Evolutionary conservation across 2,797 vertebrate genomes (phyloP).

Genomic region (Ciconia nigra): DNA sequence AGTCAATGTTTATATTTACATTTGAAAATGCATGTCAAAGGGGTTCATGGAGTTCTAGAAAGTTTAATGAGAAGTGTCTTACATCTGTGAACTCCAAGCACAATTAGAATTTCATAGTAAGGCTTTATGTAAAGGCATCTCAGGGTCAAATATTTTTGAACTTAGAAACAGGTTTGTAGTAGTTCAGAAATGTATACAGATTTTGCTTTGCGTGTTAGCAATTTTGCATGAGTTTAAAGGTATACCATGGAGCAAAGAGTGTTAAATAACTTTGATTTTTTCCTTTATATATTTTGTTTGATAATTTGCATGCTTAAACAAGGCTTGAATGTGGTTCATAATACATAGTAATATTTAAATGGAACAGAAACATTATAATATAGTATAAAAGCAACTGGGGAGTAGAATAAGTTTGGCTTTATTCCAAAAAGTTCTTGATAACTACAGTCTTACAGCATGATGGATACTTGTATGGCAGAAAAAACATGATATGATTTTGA

Average conservation of each 20-base stretch:
- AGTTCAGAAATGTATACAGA: not conserved
- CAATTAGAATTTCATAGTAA: conserved; percentile 22
- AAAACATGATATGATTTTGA: not conserved
- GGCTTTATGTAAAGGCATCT: not conserved
- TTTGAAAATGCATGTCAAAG: conserved; percentile 17
- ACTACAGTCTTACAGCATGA: not conserved
- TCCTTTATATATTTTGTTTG: not conserved
- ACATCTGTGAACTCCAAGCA: conserved; percentile 28
- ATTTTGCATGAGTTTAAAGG: not conserved
- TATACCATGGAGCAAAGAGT: not conserved
- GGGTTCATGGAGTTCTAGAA: not conserved
- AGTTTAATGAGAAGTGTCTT: conserved; percentile 44
- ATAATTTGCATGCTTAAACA: conserved; percentile 10
- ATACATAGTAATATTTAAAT: not conserved
- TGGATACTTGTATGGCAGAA: not conserved
- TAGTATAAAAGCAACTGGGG: not conserved
- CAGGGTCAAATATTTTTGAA: conserved; percentile 21
- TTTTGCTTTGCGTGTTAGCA: not conserved
- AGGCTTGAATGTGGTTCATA: not conserved
- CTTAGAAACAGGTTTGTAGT: conserved; percentile 9
- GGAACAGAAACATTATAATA: not conserved
- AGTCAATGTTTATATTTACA: conserved; percentile 1
- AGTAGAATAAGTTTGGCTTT: not conserved
- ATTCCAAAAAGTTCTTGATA: not conserved
- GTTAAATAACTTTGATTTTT: not conserved